phyloP scores from a whole-genome alignment of 1,140 invertebrate species.

The Apis dorsata region DNA sequence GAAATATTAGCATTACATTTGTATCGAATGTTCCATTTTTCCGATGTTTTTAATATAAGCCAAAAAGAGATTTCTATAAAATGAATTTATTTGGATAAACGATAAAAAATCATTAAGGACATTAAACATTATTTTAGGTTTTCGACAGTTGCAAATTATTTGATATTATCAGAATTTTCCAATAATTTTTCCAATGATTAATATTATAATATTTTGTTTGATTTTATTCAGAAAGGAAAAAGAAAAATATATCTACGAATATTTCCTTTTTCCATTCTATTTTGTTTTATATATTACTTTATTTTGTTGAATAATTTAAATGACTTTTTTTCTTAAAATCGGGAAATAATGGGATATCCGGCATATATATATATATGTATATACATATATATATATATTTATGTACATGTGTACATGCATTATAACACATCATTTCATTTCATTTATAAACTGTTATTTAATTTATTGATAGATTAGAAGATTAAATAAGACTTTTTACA shows the following conservation, averaged over 20 bases:
- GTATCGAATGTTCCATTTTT: not conserved
- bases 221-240: not conserved
- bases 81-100: not conserved
- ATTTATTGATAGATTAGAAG: conserved; percentile 44
- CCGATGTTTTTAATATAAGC: not conserved
- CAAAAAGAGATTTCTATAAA: not conserved
- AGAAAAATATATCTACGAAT: accelerated
- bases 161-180: not conserved
- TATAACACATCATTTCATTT: not conserved
- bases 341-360: not conserved
- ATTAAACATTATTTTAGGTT: not conserved
- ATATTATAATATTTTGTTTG: too few relatives aligned
- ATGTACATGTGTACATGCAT: not conserved
- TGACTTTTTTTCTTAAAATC: not conserved
- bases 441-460: conserved; percentile 32
- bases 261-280: not conserved
- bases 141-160: not conserved
- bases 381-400: not conserved
- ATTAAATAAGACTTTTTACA: conserved; percentile 45
- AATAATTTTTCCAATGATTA: too few relatives aligned
- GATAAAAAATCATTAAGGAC: not conserved
- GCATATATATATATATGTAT: not conserved
- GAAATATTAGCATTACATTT: not conserved
- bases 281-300: not conserved
- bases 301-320: not conserved